Conservation (phyloP, 1,140 invertebrate genomes). For the Hypsibius dujardini region DNA sequence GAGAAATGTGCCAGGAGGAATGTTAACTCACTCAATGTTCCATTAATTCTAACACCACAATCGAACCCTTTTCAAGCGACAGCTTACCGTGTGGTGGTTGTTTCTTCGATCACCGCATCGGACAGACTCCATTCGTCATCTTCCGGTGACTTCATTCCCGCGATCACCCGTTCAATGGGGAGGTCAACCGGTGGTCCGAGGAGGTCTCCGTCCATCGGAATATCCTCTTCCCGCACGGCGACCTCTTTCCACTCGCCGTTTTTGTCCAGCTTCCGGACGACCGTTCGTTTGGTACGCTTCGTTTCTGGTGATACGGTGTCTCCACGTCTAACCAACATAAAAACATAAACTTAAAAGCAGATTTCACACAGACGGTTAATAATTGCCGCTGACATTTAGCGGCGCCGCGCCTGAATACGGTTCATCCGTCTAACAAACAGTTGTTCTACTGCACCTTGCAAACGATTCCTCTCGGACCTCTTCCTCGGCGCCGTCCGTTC, state of each 20-base stretch:
- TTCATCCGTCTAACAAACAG: too few relatives aligned
- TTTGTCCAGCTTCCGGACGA: neutral
- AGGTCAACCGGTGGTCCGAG: neutral
- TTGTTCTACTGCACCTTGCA: neutral
- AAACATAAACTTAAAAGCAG: neutral
- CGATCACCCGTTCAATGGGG: neutral
- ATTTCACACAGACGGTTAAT: too few relatives aligned
- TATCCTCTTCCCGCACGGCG: constrained; percentile 8
- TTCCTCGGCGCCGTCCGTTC: constrained; percentile 12
- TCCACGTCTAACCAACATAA: neutral
- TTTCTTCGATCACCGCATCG: constrained; percentile 11
- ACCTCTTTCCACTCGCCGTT: constrained; percentile 12
- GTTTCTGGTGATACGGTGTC: constrained; percentile 14
- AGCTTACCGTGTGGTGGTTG: constrained; percentile 1
- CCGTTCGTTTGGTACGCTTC: constrained; percentile 8
- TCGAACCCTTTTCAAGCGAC: neutral
- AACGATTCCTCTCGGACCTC: neutral
- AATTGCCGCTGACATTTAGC: too few relatives aligned
- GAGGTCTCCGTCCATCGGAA: neutral
- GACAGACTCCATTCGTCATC: constrained; percentile 13
- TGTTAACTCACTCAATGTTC: neutral
- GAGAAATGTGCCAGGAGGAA: constrained; percentile 2
- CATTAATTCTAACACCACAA: too few relatives aligned
- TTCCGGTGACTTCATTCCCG: neutral
- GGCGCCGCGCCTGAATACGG: too few relatives aligned